Conservation (phyloP, 2,888 invertebrate genomes). For the Brachylomia viminalis region DNA sequence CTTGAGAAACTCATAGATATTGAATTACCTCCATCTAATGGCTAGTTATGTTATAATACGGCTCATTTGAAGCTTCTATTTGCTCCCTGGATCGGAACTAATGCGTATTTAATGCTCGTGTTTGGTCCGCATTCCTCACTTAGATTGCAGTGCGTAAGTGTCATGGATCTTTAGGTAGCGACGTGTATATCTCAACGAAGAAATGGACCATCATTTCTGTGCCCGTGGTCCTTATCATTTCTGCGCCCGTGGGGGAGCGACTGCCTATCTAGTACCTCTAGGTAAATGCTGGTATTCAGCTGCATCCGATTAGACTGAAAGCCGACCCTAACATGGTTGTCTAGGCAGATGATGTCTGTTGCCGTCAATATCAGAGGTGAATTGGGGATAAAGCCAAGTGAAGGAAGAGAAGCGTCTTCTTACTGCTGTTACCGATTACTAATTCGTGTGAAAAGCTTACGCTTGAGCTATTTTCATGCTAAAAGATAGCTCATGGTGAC, state of each 20-base stretch:
- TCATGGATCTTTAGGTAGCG: slow-evolving; percentile 33
- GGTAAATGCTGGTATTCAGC: background rate
- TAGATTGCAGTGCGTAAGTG: slow-evolving; percentile 42
- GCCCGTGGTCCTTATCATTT: too few species aligned
- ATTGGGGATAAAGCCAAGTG: too few species aligned
- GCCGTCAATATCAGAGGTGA: background rate
- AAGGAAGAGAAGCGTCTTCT: background rate
- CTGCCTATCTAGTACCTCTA: too few species aligned
- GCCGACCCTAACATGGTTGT: background rate
- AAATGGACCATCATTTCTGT: background rate
- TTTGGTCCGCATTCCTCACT: slow-evolving; percentile 57
- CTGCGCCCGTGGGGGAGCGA: too few species aligned
- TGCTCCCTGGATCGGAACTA: slow-evolving; percentile 67
- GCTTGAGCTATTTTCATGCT: background rate
- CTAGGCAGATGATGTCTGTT: background rate
- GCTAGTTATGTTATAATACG: slow-evolving; percentile 53
- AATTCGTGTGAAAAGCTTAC: background rate
- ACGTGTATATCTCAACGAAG: background rate
- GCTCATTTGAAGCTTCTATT: slow-evolving; percentile 59
- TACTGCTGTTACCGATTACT: background rate
- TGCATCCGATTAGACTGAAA: background rate
- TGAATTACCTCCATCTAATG: slow-evolving; percentile 38
- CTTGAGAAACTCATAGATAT: slow-evolving; percentile 29
- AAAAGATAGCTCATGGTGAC: background rate
- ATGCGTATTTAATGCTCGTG: slow-evolving; percentile 68